Conservation (phyloP, 2,888 invertebrate species). For the Pyrrhia umbra region DNA sequence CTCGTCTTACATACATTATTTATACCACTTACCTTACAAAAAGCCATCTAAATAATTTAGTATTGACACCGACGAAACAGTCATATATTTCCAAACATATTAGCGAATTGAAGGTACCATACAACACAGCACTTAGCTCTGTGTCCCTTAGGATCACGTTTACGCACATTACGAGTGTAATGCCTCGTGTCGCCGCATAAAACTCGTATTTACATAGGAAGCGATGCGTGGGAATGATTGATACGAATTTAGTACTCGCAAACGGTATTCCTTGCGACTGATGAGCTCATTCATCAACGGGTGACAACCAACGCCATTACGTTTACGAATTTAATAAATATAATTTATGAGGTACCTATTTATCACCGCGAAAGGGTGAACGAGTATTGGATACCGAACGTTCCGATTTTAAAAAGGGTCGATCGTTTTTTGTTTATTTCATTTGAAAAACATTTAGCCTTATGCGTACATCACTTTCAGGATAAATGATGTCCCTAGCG, state of each 20-base stretch:
- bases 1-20: constrained; percentile 29
- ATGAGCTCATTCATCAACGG: constrained; percentile 83
- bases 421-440: constrained; percentile 13
- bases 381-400: constrained; percentile 50
- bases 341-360: constrained; percentile 66
- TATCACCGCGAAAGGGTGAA: constrained; percentile 58
- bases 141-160: constrained; percentile 55
- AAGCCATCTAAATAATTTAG: constrained; percentile 43
- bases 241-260: constrained; percentile 74
- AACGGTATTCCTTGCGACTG: constrained; percentile 69
- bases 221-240: constrained; percentile 84
- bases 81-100: constrained; percentile 41
- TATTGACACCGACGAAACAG: constrained; percentile 28
- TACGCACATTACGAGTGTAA: constrained; percentile 52
- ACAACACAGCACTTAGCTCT: constrained; percentile 55
- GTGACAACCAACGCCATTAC: constrained; percentile 74
- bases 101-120: constrained; percentile 39
- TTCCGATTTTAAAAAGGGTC: constrained; percentile 51
- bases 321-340: constrained; percentile 77
- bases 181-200: constrained; percentile 69
- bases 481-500: constrained; percentile 17
- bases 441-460: constrained; percentile 39
- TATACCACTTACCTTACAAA: constrained; percentile 39
- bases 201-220: constrained; percentile 80
- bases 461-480: constrained; percentile 21